Base-by-base conservation (phyloP, 2,113 vertebrate species). In the Barnardius zonarius region DNA sequence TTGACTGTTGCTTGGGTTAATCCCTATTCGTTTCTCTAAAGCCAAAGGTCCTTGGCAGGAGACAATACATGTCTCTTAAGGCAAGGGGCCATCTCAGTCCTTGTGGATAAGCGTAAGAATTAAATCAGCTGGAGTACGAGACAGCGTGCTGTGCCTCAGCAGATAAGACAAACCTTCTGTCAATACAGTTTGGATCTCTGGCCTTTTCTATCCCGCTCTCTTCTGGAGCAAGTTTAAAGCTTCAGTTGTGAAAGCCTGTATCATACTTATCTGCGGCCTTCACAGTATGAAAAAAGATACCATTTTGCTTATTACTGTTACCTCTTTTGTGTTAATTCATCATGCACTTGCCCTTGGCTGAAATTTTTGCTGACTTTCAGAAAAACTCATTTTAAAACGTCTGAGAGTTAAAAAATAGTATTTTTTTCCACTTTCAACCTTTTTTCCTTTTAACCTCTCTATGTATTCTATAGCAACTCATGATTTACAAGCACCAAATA, bases 31-130 rank as follows among this genome's bases (percentile, higher is more conserved):
- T 59, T 92, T 69, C 80, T 75, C 77, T 75, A 78, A 83, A 92
- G 83, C 25, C 88, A 86, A 92, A 83, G 52, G 46, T 83, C 63
- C 30, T 78, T 31, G 19, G 43, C n/a, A 76, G 62, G 83, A 92
- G 66, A 62, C 23, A 82, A 61, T 73, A 24, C 4, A 0, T 6
- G 17, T 75, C 44, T 90, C 55, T 51, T 19, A 75, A 61, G 46
- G 41, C 1, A 5, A 85, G 43, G 19, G 49, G 27, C 25, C 46
- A 55, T 33, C 14, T 28, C 20, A 69, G 66, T 2, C 41, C n/a
- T 68, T 19, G 17, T 30, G 48, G 19, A 17, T 27, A 0, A 0
- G 37, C 13, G 17, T 52, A n/a, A 76, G 68, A 59, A 62, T 76
- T 43, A 35, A 72, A 94, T 61, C 74, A 59, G 78, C 41, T 39